Conservation (phyloP, 2,797 vertebrate species). For the Neosalanx taihuensis region DNA sequence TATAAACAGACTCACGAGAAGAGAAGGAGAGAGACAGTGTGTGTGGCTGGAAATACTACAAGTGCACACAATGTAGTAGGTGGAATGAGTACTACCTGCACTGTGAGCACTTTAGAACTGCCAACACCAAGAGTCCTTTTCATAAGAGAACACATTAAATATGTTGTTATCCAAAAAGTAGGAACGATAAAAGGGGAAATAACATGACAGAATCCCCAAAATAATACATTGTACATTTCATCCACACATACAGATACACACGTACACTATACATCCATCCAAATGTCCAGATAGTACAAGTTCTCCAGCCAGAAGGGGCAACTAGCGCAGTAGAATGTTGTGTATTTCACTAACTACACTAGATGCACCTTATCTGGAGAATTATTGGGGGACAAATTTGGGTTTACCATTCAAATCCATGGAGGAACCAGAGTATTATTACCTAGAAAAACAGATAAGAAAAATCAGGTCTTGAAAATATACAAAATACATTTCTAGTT, state of each 20-base stretch:
- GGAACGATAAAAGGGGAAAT: too few species aligned
- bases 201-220: neutral
- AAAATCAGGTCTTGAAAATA: conserved; percentile 38
- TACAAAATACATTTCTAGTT: neutral
- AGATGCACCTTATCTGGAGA: conserved; percentile 99
- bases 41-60: conserved; percentile 83
- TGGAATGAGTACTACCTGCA: conserved; percentile 89
- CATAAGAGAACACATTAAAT: neutral
- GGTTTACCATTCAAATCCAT: conserved; percentile 14
- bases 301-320: conserved; percentile 98
- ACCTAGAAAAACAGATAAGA: neutral
- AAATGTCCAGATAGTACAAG: conserved; percentile 39
- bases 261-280: neutral
- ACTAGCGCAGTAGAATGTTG: conserved; percentile 97
- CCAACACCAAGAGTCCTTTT: conserved; percentile 60
- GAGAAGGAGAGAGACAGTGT: conserved; percentile 31
- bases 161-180: too few species aligned
- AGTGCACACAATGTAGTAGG: conserved; percentile 99
- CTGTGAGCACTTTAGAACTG: conserved; percentile 99
- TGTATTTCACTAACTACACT: conserved; percentile 97
- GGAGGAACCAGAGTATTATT: neutral
- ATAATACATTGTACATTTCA: neutral
- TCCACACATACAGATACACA: neutral
- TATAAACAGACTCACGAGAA: neutral
- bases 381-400: conserved; percentile 20